phyloP scores from a whole-genome alignment of 2,888 invertebrate species.

The Saturnia japonica region DNA sequence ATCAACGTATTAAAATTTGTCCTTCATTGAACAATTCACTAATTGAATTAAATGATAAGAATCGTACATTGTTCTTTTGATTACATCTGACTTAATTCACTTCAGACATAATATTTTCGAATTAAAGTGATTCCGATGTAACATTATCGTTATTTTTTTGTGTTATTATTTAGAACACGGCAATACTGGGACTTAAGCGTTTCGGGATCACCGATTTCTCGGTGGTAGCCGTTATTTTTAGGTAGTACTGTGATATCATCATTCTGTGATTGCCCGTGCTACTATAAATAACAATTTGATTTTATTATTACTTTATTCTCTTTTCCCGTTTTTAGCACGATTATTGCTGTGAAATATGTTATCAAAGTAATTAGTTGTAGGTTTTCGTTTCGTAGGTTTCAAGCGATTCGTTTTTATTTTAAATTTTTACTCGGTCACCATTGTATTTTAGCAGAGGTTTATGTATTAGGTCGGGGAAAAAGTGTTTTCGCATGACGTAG shows the following conservation, averaged over 20 bases:
- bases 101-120: slow-evolving; percentile 3
- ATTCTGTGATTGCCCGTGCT: too few relatives aligned
- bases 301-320: too few relatives aligned
- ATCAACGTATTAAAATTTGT: slow-evolving; percentile 42
- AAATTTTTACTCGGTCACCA: not conserved
- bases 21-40: slow-evolving; percentile 45
- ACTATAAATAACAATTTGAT: too few relatives aligned
- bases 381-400: not conserved
- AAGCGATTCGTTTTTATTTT: not conserved
- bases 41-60: slow-evolving; percentile 55
- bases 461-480: too few relatives aligned
- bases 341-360: too few relatives aligned
- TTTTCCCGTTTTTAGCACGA: too few relatives aligned
- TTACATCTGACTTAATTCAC: slow-evolving; percentile 33
- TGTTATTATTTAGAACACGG: too few relatives aligned
- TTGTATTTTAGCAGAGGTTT: not conserved
- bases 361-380: not conserved
- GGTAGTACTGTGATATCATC: too few relatives aligned
- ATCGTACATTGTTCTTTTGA: slow-evolving; percentile 47
- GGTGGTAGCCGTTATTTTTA: too few relatives aligned
- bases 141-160: not conserved
- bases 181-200: too few relatives aligned
- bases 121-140: not conserved
- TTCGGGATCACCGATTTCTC: too few relatives aligned
- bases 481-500: too few relatives aligned